Base-by-base conservation (phyloP, 2,888 invertebrate species). In the Leptinotarsa juncta region DNA sequence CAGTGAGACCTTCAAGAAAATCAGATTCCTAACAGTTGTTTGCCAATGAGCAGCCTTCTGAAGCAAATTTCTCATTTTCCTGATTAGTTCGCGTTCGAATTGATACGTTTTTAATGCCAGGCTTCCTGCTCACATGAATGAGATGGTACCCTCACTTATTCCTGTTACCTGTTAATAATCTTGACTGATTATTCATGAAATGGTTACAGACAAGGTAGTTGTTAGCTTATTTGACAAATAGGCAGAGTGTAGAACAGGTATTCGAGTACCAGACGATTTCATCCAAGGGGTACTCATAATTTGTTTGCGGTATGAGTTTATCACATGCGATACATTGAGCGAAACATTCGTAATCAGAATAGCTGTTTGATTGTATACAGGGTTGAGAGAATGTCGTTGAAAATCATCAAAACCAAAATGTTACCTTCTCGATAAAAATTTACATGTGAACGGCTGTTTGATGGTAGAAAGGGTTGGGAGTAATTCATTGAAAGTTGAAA, bases 151-250 rank as follows among this genome's bases (percentile, higher is more conserved):
- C 32, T 48, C 67, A n/a, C 49, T 66, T 16, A 48, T 42, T 48
- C 20, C 14, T 50, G 20, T 20, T 50, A 50, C 32, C 32, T 23
- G 50, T 48, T 66, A 20, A 49, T 32, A 50, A 50, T 66, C 16
- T 48, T 66, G 42, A 49, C 67, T 23, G 20, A 57, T 57, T 57
- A 57, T 57, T 57, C 57, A 57, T 57, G 57, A 23, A 57, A 57
- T 66, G n/a, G 66, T 66, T 66, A 66, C 49, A 15, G 49, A 20
- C 66, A 66, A 49, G 14, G 20, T 66, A 20, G 66, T 66, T n/a
- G 66, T 66, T 66, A 66, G 32, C 20, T 48, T 49, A 16, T 42
- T 66, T 66, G 66, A 66, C 66, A 66, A 66, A 66, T 50, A 49
- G 66, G n/a, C 53, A 53, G n/a, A n/a, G 53, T 53, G n/a, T 53